These are phyloP conservation scores for Venustaconcha ellipsiformis DNA, from an alignment of 1,140 invertebrate species.

Conservation along the genomic window DNA sequence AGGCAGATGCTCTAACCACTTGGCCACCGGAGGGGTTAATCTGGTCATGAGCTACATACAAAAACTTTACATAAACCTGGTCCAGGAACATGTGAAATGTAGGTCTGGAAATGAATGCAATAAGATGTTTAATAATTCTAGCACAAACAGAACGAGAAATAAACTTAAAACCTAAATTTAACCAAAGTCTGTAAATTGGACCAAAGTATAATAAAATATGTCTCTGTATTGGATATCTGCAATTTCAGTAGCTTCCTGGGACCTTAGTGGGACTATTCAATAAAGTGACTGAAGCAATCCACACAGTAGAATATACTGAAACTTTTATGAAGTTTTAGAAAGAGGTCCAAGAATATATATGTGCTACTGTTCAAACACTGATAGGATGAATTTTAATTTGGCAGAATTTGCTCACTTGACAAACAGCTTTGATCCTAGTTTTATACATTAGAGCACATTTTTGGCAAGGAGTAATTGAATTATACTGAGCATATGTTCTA, in stretches of 20 bases:
- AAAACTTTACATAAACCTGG: no score
- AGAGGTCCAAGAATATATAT: constrained; percentile 37
- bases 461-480: constrained; percentile 23
- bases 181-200: no score
- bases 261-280: no score
- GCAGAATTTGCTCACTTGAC: constrained; percentile 16
- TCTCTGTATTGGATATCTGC: constrained; percentile 6
- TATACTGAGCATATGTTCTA: constrained; percentile 4
- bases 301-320: constrained; percentile 34
- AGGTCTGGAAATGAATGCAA: no score
- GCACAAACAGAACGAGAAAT: no score
- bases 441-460: constrained; percentile 12
- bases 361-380: constrained; percentile 23
- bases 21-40: no score
- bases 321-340: constrained; percentile 11
- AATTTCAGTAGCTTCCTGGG: constrained; percentile 12
- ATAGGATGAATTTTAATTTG: constrained; percentile 7
- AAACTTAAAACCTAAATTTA: no score
- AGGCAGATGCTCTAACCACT: no score
- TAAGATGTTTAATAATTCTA: no score
- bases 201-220: constrained; percentile 7
- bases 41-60: no score
- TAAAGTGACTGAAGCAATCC: constrained; percentile 10
- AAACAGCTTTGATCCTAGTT: constrained; percentile 20
- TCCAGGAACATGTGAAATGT: no score